These are phyloP conservation scores for Zelostemma sp. DNA, from an alignment of 1,140 invertebrate genomes.

Conservation along the genomic window DNA sequence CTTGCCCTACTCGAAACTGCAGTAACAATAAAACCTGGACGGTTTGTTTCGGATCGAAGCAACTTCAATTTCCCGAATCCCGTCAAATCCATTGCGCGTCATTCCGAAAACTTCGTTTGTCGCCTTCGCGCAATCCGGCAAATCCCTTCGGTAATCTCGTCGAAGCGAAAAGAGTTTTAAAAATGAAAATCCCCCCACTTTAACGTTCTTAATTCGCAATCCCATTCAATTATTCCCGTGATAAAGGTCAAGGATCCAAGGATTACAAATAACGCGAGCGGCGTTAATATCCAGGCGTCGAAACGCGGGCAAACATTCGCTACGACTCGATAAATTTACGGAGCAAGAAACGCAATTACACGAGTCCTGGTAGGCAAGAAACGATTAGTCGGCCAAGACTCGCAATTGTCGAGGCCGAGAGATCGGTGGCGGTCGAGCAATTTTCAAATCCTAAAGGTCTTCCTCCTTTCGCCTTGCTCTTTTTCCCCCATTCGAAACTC, in stretches of 20 bases:
- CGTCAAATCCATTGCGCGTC: not conserved
- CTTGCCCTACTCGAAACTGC: no score
- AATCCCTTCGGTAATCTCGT: slow-evolving; percentile 4
- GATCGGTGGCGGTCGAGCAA: slow-evolving; percentile 45
- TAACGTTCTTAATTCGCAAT: slow-evolving; percentile 22
- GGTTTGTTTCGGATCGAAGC: not conserved
- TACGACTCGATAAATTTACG: slow-evolving; percentile 43
- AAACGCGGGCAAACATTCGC: slow-evolving; percentile 23
- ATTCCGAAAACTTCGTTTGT: not conserved
- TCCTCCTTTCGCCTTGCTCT: slow-evolving; percentile 15
- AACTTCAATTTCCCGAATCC: not conserved
- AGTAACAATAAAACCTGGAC: not conserved
- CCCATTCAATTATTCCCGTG: slow-evolving; percentile 33
- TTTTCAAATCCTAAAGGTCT: slow-evolving; percentile 41
- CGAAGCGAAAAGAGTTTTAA: not conserved
- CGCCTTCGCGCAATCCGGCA: not conserved
- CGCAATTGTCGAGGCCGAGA: slow-evolving; percentile 36
- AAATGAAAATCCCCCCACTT: not conserved
- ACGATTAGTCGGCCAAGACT: slow-evolving; percentile 36
- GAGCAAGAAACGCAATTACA: slow-evolving; percentile 51
- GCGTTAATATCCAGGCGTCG: no score
- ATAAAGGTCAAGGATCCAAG: slow-evolving; percentile 24
- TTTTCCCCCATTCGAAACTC: slow-evolving; percentile 27
- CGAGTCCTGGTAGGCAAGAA: slow-evolving; percentile 46
- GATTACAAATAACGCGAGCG: no score